phyloP scores from a whole-genome alignment of 2,888 invertebrate genomes.

The Neuroscelio doddi region DNA sequence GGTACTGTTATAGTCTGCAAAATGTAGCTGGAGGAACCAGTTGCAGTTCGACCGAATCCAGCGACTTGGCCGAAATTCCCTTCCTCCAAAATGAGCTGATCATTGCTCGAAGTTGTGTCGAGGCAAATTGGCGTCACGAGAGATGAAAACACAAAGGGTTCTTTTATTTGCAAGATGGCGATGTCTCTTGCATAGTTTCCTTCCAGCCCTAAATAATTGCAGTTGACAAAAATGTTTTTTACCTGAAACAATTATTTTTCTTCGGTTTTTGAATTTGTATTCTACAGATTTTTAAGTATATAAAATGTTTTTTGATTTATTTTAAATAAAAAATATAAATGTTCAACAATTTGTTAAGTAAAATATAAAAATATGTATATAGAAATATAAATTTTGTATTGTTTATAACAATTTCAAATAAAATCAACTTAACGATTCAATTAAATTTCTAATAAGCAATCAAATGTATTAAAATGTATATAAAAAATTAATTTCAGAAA shows the following conservation, averaged over 20 bases:
- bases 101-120: slow-evolving; percentile 50
- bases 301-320: no score
- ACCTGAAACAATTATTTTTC: no score
- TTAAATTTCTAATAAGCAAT: no score
- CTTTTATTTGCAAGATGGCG: slow-evolving; percentile 58
- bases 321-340: no score
- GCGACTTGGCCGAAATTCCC: slow-evolving; percentile 64
- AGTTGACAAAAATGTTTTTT: slow-evolving; percentile 57
- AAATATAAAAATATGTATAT: slow-evolving; percentile 1
- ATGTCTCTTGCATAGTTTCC: slow-evolving; percentile 65
- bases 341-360: neutral
- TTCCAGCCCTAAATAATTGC: slow-evolving; percentile 58
- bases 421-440: no score
- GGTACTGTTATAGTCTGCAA: slow-evolving; percentile 64
- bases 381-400: no score
- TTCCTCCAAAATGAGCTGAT: slow-evolving; percentile 50
- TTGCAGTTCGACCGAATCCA: slow-evolving; percentile 67
- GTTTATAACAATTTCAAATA: no score
- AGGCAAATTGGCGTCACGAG: slow-evolving; percentile 61
- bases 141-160: slow-evolving; percentile 56
- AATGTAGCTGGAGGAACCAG: slow-evolving; percentile 55
- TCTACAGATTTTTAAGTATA: neutral
- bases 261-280: slow-evolving; percentile 7
- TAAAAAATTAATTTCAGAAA: no score
- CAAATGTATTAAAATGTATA: no score